Conservation (phyloP, 30 jellyfish, hydroid and myxozoan species). For the Aurelia aurita region DNA sequence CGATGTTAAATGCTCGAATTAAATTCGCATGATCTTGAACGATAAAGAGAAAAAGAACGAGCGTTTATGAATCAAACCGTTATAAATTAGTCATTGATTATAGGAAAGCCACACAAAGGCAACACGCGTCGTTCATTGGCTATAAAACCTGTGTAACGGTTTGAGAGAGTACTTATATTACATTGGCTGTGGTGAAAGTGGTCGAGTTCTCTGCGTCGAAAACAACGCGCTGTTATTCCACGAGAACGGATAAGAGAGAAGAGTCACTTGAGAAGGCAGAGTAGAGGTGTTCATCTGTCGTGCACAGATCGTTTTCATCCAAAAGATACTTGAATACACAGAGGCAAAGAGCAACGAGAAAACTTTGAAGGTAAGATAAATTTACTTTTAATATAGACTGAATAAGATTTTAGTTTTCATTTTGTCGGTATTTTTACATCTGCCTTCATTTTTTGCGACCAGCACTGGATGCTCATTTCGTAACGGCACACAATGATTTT, state of each 20-base stretch:
- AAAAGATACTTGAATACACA: no score
- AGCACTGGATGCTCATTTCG: no score
- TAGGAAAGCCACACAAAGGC: conserved; percentile 66
- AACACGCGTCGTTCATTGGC: conserved; percentile 74
- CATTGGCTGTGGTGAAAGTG: conserved; percentile 62
- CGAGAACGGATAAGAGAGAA: conserved; percentile 1
- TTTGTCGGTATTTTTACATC: no score
- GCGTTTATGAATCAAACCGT: conserved; percentile 71
- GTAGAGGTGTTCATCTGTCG: background rate
- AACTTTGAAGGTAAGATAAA: no score
- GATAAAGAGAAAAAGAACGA: conserved; percentile 46
- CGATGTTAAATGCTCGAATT: conserved; percentile 51
- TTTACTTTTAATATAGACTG: no score
- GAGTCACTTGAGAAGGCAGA: conserved; percentile 22
- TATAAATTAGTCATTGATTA: conserved; percentile 73
- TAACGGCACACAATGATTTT: no score
- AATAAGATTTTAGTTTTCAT: no score
- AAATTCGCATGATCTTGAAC: conserved; percentile 22
- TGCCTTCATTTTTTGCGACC: no score
- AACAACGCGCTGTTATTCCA: conserved; percentile 27
- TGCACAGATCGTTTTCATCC: no score
- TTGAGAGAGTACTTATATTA: conserved; percentile 26
- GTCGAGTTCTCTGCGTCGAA: conserved; percentile 34
- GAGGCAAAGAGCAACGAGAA: no score
- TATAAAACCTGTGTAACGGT: conserved; percentile 71